Conservation (phyloP, 1,140 invertebrate species). For the Trichonephila clavata region DNA sequence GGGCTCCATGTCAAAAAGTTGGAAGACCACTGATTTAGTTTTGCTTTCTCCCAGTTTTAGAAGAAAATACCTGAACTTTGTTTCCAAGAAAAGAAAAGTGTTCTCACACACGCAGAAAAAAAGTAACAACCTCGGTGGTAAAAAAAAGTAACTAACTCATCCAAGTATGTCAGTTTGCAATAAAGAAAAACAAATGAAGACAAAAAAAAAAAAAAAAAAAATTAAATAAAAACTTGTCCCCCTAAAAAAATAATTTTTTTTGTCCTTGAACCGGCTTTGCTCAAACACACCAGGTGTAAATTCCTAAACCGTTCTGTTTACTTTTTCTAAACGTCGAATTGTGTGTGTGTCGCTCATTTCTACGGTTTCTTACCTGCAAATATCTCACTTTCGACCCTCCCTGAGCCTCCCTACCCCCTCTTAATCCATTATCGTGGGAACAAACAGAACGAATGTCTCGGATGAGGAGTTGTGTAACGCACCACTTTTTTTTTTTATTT, state of each 20-base stretch:
- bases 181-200: no score
- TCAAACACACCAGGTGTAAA: constrained; percentile 20
- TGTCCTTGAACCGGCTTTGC: constrained; percentile 25
- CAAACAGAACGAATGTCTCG: constrained; percentile 40
- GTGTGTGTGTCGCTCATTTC: background rate
- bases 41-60: no score
- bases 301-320: constrained; percentile 40
- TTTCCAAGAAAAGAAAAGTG: no score
- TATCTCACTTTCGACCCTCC: background rate
- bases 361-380: constrained; percentile 27
- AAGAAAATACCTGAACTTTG: no score
- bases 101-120: background rate
- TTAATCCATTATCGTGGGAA: constrained; percentile 63
- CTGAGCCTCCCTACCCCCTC: background rate
- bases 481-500: constrained; percentile 21
- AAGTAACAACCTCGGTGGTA: background rate
- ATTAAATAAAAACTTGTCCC: background rate
- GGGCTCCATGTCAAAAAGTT: no score
- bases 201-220: no score
- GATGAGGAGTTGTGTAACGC: background rate
- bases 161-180: background rate
- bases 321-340: constrained; percentile 41
- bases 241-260: background rate
- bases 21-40: no score
- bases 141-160: background rate